phyloP scores from a whole-genome alignment of 2,888 invertebrate species.

The Eristalinus aeneus region DNA sequence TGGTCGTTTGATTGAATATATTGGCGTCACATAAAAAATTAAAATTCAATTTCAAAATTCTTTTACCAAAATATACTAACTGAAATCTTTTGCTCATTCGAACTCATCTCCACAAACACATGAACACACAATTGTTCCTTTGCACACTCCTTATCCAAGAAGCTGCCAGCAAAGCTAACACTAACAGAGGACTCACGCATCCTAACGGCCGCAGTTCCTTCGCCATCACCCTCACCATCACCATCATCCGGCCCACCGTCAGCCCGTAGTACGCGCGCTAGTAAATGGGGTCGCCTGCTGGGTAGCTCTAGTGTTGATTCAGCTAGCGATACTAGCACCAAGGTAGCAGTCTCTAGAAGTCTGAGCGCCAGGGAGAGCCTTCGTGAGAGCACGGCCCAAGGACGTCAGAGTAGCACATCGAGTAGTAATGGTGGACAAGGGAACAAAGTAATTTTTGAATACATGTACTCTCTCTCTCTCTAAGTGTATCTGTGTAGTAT shows the following conservation, averaged over 20 bases:
- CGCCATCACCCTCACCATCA: slow-evolving; percentile 80
- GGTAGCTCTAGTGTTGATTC: slow-evolving; percentile 90
- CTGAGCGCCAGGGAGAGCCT: slow-evolving; percentile 82
- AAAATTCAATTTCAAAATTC: background rate
- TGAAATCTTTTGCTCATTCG: slow-evolving; percentile 53
- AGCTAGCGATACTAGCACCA: slow-evolving; percentile 84
- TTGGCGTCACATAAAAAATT: slow-evolving; percentile 18
- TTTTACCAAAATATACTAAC: slow-evolving; percentile 39
- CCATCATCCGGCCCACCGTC: slow-evolving; percentile 82
- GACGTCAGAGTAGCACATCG: slow-evolving; percentile 80
- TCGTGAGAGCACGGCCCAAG: slow-evolving; percentile 81
- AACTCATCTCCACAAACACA: background rate
- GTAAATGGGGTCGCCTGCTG: slow-evolving; percentile 92
- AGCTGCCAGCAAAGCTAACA: slow-evolving; percentile 81
- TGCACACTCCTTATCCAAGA: slow-evolving; percentile 75
- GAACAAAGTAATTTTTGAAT: slow-evolving; percentile 80
- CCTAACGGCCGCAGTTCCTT: slow-evolving; percentile 78
- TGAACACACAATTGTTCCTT: background rate
- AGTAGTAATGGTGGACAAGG: slow-evolving; percentile 81
- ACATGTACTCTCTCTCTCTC: slow-evolving; percentile 30
- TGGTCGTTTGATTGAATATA: slow-evolving; percentile 16
- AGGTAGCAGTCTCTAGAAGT: slow-evolving; percentile 83
- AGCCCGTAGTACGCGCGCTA: slow-evolving; percentile 82
- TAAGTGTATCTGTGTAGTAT: slow-evolving; percentile 55
- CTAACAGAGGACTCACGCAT: slow-evolving; percentile 81